A percentile compares a stretch with the other conserved stretches of the same genome.
Conservation (phyloP, 2,113 vertebrate genomes). For the Varanus salvator region DNA sequence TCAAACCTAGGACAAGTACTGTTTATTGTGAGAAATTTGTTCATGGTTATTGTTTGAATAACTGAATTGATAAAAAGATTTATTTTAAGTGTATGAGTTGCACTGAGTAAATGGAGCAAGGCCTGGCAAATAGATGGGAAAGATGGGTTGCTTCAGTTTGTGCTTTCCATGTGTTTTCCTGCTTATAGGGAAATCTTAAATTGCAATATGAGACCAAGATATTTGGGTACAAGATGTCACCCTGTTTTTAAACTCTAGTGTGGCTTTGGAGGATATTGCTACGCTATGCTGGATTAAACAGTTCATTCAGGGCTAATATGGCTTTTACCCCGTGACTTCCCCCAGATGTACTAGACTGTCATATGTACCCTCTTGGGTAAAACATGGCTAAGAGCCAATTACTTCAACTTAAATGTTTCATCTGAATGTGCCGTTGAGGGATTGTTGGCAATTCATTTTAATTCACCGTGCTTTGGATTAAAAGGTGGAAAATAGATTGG, state of each 20-base stretch:
- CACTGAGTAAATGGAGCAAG: neutral
- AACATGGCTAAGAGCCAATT: conserved; percentile 29
- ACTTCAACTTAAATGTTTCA: conserved; percentile 34
- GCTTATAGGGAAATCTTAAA: neutral
- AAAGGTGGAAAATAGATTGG: conserved; percentile 10
- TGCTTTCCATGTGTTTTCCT: neutral
- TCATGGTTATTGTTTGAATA: neutral
- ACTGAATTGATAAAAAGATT: neutral
- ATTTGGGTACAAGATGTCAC: neutral
- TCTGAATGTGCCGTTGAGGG: conserved; percentile 1
- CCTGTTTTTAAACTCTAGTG: conserved; percentile 8
- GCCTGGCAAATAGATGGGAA: neutral
- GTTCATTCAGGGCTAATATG: conserved; percentile 25
- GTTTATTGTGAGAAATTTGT: neutral
- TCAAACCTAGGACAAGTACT: neutral
- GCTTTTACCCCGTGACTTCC: conserved; percentile 28
- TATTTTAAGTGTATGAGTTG: neutral
- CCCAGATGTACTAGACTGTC: conserved; percentile 17
- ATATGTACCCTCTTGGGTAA: conserved; percentile 33
- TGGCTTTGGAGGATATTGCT: conserved; percentile 2
- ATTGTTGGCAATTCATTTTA: conserved; percentile 29
- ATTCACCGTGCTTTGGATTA: conserved; percentile 12
- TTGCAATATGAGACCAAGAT: neutral
- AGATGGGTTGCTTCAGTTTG: neutral
- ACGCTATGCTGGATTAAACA: conserved; percentile 37